These are phyloP conservation scores for Notospermus geniculatus DNA, from an alignment of 1,140 invertebrate genomes.

Conservation along the genomic window DNA sequence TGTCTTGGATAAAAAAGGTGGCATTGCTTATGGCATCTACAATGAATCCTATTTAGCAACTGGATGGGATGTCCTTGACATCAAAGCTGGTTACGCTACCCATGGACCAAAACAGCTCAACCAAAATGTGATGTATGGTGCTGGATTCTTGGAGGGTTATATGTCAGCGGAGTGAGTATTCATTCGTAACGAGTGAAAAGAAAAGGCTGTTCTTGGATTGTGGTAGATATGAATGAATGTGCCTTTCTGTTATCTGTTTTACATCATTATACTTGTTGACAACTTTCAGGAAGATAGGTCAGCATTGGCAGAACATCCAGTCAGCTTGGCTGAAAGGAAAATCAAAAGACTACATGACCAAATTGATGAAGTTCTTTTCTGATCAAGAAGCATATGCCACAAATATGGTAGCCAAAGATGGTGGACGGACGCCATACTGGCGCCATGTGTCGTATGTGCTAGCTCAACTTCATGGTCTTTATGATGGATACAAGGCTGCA, in stretches of 20 bases:
- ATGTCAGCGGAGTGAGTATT: constrained; percentile 36
- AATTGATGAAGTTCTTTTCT: constrained; percentile 25
- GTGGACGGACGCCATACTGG: constrained; percentile 33
- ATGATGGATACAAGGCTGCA: constrained; percentile 34
- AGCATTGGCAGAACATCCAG: constrained; percentile 37
- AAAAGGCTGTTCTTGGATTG: neutral
- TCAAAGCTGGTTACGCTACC: constrained; percentile 30
- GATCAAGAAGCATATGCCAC: constrained; percentile 33
- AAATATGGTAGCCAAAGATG: constrained; percentile 29
- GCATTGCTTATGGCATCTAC: constrained; percentile 34
- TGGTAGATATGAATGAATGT: neutral
- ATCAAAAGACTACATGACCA: constrained; percentile 1
- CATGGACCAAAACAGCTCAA: constrained; percentile 13
- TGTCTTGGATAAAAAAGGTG: constrained; percentile 24
- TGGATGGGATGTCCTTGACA: constrained; percentile 45
- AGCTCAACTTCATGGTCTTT: constrained; percentile 41
- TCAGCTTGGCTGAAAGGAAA: constrained; percentile 21
- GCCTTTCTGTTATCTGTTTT: neutral
- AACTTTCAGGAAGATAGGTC: constrained; percentile 36
- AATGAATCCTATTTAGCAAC: constrained; percentile 37
- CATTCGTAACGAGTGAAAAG: neutral
- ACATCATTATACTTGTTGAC: neutral
- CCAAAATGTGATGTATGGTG: constrained; percentile 42
- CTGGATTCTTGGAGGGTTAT: constrained; percentile 39
- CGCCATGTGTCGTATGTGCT: constrained; percentile 37